phyloP scores from a whole-genome alignment of 2,113 vertebrate species.

The Haplochromis vanheusdeni region DNA sequence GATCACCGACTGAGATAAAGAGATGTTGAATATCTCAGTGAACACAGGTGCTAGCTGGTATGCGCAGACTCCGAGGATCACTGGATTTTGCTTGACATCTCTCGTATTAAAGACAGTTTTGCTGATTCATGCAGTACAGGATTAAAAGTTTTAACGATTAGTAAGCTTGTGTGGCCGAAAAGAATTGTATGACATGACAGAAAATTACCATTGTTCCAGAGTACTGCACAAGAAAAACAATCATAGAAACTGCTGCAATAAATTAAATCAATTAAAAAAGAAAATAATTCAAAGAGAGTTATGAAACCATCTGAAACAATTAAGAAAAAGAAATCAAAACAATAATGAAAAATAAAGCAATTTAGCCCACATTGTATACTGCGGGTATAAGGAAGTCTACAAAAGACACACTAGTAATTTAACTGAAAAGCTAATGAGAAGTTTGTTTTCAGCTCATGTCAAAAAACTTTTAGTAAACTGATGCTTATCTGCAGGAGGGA shows the following conservation, averaged over 20 bases:
- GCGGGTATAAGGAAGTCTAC: neutral
- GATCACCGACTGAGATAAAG: neutral
- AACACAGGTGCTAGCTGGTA: neutral
- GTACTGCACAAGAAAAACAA: neutral
- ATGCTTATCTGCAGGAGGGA: neutral
- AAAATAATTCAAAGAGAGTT: neutral
- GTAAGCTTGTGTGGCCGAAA: neutral
- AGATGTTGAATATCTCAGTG: neutral
- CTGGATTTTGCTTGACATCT: neutral
- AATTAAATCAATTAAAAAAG: neutral
- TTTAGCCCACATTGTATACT: neutral
- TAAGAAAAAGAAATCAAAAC: neutral
- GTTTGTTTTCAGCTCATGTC: neutral
- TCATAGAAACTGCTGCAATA: neutral
- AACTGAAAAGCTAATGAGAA: neutral
- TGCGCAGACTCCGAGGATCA: neutral
- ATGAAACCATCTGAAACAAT: neutral
- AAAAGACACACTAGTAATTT: neutral
- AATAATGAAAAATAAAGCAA: neutral
- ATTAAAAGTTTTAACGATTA: neutral
- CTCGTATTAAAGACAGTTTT: neutral
- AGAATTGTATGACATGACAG: neutral
- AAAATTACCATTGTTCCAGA: neutral
- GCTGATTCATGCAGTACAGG: neutral
- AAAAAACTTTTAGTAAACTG: neutral